These are phyloP conservation scores for Rhea americana DNA, from an alignment of 2,113 vertebrate genomes.

Conservation along the genomic window DNA sequence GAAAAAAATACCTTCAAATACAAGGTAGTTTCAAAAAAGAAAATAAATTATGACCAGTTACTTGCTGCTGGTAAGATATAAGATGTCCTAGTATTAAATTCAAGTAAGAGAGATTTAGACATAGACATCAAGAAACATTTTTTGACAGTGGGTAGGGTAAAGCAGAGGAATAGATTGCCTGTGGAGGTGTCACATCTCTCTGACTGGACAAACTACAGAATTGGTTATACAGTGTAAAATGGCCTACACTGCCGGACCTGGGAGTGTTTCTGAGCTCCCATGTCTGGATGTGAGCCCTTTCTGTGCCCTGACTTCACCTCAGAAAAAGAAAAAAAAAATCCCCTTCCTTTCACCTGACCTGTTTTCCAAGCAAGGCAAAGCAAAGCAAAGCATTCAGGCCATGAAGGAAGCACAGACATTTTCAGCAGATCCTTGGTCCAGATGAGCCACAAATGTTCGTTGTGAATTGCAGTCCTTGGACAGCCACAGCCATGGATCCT, in stretches of 20 bases:
- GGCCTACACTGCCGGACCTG: background rate
- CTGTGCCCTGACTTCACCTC: background rate
- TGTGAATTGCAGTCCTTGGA: background rate
- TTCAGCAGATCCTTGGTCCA: background rate
- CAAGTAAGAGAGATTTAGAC: background rate
- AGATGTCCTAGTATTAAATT: background rate
- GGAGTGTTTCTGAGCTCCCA: background rate
- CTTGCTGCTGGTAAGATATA: background rate
- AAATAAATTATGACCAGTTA: background rate
- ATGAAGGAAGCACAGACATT: background rate
- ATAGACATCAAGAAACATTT: background rate
- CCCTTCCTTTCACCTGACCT: background rate
- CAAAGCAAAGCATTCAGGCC: background rate
- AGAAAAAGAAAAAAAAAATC: background rate
- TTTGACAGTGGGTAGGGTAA: background rate
- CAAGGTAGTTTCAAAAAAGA: background rate
- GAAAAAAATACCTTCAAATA: background rate
- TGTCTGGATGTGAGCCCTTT: background rate
- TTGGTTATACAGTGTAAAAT: background rate
- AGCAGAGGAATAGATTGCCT: background rate
- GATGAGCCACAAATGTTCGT: background rate
- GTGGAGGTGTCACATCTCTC: background rate
- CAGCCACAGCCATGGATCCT: background rate
- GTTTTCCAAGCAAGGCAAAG: background rate
- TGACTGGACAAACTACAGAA: background rate